Base-by-base conservation (phyloP, 92 coral and sea anemone genomes). In the Chrysogorgia sp. region DNA sequence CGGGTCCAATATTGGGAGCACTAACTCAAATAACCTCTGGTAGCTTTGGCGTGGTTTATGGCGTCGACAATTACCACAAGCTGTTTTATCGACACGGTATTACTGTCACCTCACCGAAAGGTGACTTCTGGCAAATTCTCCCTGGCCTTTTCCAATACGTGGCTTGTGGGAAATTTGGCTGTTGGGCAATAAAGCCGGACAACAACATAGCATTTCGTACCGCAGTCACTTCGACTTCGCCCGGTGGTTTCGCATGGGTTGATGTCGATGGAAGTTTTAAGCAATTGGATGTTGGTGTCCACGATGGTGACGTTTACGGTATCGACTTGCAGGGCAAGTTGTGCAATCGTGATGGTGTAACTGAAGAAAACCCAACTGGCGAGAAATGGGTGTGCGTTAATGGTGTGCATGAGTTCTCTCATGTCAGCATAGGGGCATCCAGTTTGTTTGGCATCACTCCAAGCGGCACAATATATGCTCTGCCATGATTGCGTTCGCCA, bases 1-100 rank as follows among this genome's bases (percentile, higher is more conserved):
- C n/a, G n/a, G n/a, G n/a, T n/a, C 15, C 7, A 32, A 0, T 8
- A 1, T 30, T 19, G 0, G 71, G 71, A 2, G 0, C 9, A 12
- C 40, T 64, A n/a, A 35, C 1, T 1, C 71, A 64, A 24, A 64
- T 64, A 34, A 50, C 34, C 24, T 25, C 71, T 19, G 71, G 71
- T 34, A 64, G 71, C 50, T 64, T 50, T 33, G 71, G 71, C 2
- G 71, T 64, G 23, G 48, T 64, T 21, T 64, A 64, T 35, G 71
- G 71, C 34, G 71, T 64, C 23, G n/a, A 52, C 58, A 52, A 26
- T 4, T 52, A 3, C 58, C 19, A 52, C n/a, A 26, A 58, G 12
- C 6, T 34, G 21, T 63, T 63, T 13, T 63, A 14, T 34, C 70
- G 70, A 19, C 2, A 43, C 10, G 70, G 45, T 26, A 63, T 63